Evolutionary conservation across 2,113 vertebrate genomes (phyloP), one percentile per base, ranked within the genome.

Genomic region (Zapus hudsonius): DNA sequence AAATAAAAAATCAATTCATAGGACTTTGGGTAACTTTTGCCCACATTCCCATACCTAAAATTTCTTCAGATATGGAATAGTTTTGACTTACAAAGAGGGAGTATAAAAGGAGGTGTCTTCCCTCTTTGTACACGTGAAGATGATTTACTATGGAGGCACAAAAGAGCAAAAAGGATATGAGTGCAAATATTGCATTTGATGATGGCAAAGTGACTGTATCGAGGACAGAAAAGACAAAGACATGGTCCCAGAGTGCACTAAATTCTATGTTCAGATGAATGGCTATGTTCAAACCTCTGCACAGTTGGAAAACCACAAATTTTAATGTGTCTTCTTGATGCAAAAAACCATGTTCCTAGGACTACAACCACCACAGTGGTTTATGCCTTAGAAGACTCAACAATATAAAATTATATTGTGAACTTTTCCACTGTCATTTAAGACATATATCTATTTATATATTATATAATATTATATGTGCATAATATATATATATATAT

Each of bases 201-300:
- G 13, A 20, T 40, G 13, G 29, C 17, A 76, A 67, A 12, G 23
- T 38, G 69, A 78, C 12, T 47, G 4, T 3, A 55, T 11, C 69
- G 84, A 33, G 23, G 12, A 23, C 70, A 7, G 59, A n/a, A 83
- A 79, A 38, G 33, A 47, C 8, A 57, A 47, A 5, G 15, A 1
- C n/a, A 42, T 2, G 2, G 19, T n/a, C 55, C 3, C 4, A 66
- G 17, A n/a, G 7, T 23, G 66, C 5, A 38, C 1, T 22, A 25
- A 57, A 44, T 75, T 74, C 25, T 52, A 0, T 64, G 23, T 70
- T 13, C 3, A 61, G 33, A 31, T 29, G 33, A 85, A 31, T 59
- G 17, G 31, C 38, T 84, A 22, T 22, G n/a, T 76, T 27, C 7
- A 31, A 84, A 12, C 22, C 19, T 63, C 33, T 47, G 42, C 7